These are phyloP conservation scores for Crotalus horridus DNA, from an alignment of 2,113 vertebrate species.

Conservation along the genomic window DNA sequence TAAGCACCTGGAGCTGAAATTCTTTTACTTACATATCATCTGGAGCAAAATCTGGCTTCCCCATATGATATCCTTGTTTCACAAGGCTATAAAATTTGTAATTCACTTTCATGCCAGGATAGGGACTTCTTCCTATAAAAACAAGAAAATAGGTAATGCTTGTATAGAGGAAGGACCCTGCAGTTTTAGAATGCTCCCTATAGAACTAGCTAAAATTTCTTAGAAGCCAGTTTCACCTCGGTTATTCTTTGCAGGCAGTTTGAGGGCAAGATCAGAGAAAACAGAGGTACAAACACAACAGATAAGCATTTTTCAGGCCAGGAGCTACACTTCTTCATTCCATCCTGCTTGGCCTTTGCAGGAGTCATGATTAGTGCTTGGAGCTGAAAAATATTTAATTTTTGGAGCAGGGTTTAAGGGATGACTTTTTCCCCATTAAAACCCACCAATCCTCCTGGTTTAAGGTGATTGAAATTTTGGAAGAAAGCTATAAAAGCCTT, in stretches of 20 bases:
- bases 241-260: not conserved
- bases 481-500: not conserved
- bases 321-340: not conserved
- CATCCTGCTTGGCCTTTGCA: not conserved
- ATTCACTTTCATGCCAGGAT: constrained; percentile 90
- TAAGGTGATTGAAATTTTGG: not conserved
- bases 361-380: not conserved
- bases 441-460: not conserved
- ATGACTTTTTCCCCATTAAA: not conserved
- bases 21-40: constrained; percentile 13
- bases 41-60: constrained; percentile 84
- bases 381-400: not conserved
- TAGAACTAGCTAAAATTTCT: not conserved
- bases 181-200: not conserved
- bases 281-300: not conserved
- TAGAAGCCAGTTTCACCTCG: not conserved
- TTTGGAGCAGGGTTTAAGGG: not conserved
- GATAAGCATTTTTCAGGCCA: not conserved
- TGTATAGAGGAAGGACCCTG: not conserved
- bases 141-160: not conserved
- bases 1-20: not conserved
- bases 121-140: constrained; percentile 86
- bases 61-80: constrained; percentile 93
- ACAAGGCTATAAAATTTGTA: constrained; percentile 96
- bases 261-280: not conserved